Evolutionary conservation across 1,140 invertebrate species (phyloP).

Genomic region (Teleopsis dalmanni): DNA sequence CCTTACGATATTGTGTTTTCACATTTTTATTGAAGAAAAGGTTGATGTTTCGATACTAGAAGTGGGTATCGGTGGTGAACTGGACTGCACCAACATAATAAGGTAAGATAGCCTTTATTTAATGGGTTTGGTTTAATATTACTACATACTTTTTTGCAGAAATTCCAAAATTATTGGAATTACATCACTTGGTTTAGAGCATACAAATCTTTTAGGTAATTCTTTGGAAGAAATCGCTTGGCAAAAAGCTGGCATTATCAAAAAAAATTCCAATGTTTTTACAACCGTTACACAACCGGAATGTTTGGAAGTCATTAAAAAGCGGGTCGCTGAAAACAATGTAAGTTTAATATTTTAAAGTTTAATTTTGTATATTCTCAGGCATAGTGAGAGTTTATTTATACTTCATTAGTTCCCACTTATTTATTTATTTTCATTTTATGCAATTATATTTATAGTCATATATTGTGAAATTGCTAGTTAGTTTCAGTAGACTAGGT

Average conservation of each 20-base stretch:
- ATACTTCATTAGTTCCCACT: too few species aligned
- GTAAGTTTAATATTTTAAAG: conserved; percentile 38
- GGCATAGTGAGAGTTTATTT: too few species aligned
- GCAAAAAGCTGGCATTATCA: conserved; percentile 96
- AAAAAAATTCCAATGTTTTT: conserved; percentile 62
- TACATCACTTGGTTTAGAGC: conserved; percentile 87
- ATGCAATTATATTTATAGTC: too few species aligned
- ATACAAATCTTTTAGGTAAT: conserved; percentile 73
- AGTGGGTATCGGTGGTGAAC: conserved; percentile 94
- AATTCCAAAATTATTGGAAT: conserved; percentile 80
- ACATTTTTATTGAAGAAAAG: conserved; percentile 79
- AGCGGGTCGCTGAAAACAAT: conserved; percentile 58
- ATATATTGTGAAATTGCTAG: too few species aligned
- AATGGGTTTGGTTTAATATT: neutral
- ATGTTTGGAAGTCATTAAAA: conserved; percentile 63
- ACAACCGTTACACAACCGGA: conserved; percentile 60
- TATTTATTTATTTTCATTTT: too few species aligned
- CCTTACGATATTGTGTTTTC: conserved; percentile 83
- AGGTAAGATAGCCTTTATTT: conserved; percentile 47
- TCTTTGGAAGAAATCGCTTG: conserved; percentile 83
- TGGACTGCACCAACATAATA: conserved; percentile 91
- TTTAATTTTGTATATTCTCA: neutral
- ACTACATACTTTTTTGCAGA: conserved; percentile 31
- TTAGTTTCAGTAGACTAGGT: too few species aligned
- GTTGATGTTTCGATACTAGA: conserved; percentile 92